Percentiles rank a stretch among this genome's conserved stretches.
These are phyloP conservation scores for Amblyopsis hoosieri DNA, from an alignment of 2,797 vertebrate species.

Conservation along the genomic window DNA sequence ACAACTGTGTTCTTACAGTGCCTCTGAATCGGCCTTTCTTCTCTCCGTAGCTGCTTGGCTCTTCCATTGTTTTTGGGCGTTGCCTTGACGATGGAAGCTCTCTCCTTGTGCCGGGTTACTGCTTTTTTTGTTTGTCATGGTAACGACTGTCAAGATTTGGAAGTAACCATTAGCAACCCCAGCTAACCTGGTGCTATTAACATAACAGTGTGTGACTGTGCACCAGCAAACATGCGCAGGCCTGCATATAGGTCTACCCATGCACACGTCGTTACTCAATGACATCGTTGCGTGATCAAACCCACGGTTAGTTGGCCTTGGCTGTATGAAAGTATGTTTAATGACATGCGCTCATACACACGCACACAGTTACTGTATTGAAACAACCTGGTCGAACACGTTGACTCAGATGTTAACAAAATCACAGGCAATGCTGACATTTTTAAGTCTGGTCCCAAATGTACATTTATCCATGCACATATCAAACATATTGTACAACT, in stretches of 20 bases:
- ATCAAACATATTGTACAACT: constrained; percentile 52
- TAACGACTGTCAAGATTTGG: constrained; percentile 63
- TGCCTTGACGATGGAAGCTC: constrained; percentile 53
- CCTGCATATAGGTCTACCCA: too few relatives aligned
- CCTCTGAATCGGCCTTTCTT: constrained; percentile 7
- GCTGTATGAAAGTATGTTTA: neutral
- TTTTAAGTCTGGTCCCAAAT: constrained; percentile 37
- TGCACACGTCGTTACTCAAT: too few relatives aligned
- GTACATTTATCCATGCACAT: constrained; percentile 29
- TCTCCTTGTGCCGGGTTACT: constrained; percentile 46
- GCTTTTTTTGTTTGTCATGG: constrained; percentile 79
- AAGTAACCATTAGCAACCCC: constrained; percentile 71
- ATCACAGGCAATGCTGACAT: constrained; percentile 26
- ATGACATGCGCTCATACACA: constrained; percentile 7
- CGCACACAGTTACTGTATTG: constrained; percentile 4
- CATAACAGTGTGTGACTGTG: constrained; percentile 32
- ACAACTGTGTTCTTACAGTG: constrained; percentile 31
- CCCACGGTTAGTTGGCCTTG: neutral
- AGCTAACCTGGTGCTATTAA: constrained; percentile 65
- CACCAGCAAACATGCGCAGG: neutral
- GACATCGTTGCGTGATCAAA: too few relatives aligned
- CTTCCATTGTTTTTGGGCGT: constrained; percentile 66
- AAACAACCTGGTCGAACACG: constrained; percentile 24
- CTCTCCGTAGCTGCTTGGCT: constrained; percentile 33
- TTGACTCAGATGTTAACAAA: constrained; percentile 27